These are phyloP conservation scores for Notocelia uddmanniana DNA, from an alignment of 2,888 invertebrate species.

Conservation along the genomic window DNA sequence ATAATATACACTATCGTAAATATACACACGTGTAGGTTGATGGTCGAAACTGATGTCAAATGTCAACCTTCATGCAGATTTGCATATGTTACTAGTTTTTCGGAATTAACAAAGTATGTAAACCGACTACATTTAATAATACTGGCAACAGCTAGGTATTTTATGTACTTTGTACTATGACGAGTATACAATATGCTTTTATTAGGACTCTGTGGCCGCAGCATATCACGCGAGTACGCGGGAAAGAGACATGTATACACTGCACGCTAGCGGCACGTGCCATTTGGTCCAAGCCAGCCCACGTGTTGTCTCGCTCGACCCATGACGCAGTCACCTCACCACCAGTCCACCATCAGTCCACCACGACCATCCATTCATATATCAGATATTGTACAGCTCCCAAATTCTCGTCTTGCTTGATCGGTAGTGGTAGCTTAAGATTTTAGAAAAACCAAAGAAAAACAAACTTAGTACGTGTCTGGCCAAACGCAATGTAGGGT, in stretches of 20 bases:
- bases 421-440: too few species aligned
- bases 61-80: neutral
- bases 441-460: too few species aligned
- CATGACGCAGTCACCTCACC: too few species aligned
- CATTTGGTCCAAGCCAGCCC: conserved; percentile 58
- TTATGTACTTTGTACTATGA: conserved; percentile 1
- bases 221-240: conserved; percentile 32
- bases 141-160: neutral
- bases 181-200: conserved; percentile 2
- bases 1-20: conserved; percentile 16
- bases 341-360: too few species aligned
- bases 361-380: too few species aligned
- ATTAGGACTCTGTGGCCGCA: neutral
- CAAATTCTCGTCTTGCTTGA: too few species aligned
- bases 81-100: neutral
- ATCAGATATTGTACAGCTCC: too few species aligned
- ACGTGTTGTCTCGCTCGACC: conserved; percentile 55
- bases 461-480: too few species aligned
- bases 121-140: neutral
- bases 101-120: neutral
- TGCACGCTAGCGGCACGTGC: conserved; percentile 69
- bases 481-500: too few species aligned
- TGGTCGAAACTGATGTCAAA: conserved; percentile 3
- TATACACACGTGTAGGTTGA: conserved; percentile 11
- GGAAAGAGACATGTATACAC: conserved; percentile 58